These are phyloP conservation scores for Camponotus vicinus DNA, from an alignment of 1,140 invertebrate species.

Conservation along the genomic window DNA sequence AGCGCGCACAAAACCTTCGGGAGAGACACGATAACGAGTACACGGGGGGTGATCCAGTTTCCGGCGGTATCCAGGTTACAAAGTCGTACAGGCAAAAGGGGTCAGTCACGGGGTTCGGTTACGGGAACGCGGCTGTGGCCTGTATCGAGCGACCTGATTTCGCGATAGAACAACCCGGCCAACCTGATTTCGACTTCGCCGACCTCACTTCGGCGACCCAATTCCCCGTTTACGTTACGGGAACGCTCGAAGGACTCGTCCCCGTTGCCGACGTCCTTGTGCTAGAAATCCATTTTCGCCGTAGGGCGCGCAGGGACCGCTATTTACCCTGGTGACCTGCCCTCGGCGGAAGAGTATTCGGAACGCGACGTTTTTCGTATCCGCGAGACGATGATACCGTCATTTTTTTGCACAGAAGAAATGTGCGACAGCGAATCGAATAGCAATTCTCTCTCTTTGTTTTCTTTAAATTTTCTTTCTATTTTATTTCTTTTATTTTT, in stretches of 20 bases:
- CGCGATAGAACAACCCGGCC: slow-evolving; percentile 77
- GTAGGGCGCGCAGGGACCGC: neutral
- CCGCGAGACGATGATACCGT: neutral
- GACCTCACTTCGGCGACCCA: slow-evolving; percentile 70
- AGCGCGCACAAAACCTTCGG: slow-evolving; percentile 9
- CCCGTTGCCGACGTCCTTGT: slow-evolving; percentile 66
- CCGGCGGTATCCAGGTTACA: slow-evolving; percentile 81
- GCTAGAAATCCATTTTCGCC: slow-evolving; percentile 59
- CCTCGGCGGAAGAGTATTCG: neutral
- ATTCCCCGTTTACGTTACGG: slow-evolving; percentile 66
- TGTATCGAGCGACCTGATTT: slow-evolving; percentile 85
- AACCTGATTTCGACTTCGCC: slow-evolving; percentile 74
- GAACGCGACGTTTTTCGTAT: neutral
- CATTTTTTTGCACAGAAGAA: neutral
- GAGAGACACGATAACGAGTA: slow-evolving; percentile 62
- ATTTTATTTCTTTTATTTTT: no score
- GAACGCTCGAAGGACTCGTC: slow-evolving; percentile 48
- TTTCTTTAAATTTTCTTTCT: neutral
- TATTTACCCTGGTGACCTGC: neutral
- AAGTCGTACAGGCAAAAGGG: slow-evolving; percentile 73
- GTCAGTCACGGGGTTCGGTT: slow-evolving; percentile 73
- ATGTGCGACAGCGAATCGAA: neutral
- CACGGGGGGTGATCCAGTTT: slow-evolving; percentile 80
- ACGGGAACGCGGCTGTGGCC: slow-evolving; percentile 75
- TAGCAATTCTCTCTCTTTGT: neutral